A percentile compares a stretch with the other conserved stretches of the same genome.
Conservation (phyloP, 53 echinoderm and acorn worm species). For the Paracentrotus lividus region DNA sequence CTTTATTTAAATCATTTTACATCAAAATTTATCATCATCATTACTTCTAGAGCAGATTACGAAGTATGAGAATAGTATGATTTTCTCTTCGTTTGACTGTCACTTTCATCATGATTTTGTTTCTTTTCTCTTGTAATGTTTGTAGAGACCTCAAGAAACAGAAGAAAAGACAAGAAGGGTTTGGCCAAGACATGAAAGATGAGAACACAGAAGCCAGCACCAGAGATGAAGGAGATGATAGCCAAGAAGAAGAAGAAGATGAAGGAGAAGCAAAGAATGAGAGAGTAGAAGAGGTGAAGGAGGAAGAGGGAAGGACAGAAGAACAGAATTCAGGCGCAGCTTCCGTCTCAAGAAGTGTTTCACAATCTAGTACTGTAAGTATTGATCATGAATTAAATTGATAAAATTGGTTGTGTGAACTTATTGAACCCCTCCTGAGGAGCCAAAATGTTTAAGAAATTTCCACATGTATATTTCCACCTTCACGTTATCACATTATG, state of each 20-base stretch:
- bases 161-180: slow-evolving; percentile 74
- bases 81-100: too few relatives aligned
- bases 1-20: not conserved
- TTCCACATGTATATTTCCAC: too few relatives aligned
- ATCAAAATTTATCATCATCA: too few relatives aligned
- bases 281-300: slow-evolving; percentile 1
- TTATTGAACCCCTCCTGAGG: too few relatives aligned
- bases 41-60: too few relatives aligned
- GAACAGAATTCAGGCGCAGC: slow-evolving; percentile 54
- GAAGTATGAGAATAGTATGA: too few relatives aligned
- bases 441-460: too few relatives aligned
- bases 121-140: not conserved
- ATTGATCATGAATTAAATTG: too few relatives aligned
- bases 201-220: not conserved
- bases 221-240: slow-evolving; percentile 24
- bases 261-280: slow-evolving; percentile 57
- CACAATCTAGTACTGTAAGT: slow-evolving; percentile 60
- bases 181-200: not conserved
- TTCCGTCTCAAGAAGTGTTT: slow-evolving; percentile 18
- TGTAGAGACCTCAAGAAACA: slow-evolving; percentile 86
- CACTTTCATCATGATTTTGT: too few relatives aligned
- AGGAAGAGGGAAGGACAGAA: slow-evolving; percentile 70
- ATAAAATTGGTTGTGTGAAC: too few relatives aligned
- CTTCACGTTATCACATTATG: too few relatives aligned
- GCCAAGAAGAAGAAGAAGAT: slow-evolving; percentile 52